Evolutionary conservation across 2,797 vertebrate species (phyloP).

Genomic region (Megaceryle alcyon): DNA sequence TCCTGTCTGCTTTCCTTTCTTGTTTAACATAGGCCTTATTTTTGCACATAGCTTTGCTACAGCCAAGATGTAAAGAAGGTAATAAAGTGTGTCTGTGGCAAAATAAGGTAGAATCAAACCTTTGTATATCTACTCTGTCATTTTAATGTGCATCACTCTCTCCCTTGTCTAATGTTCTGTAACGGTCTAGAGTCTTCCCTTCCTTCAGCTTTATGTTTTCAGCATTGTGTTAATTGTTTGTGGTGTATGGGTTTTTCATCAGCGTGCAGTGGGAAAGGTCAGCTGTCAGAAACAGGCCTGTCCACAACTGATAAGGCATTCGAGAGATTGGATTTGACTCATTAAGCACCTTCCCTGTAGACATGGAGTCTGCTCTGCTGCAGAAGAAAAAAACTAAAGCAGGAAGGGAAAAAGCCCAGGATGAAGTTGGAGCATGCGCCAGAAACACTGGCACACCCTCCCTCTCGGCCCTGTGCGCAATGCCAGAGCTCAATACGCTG

Average conservation of each 20-base stretch:
- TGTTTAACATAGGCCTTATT: neutral
- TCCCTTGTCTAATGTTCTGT: neutral
- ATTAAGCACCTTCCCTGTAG: conserved; percentile 64
- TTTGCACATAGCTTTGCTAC: conserved; percentile 26
- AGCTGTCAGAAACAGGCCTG: conserved; percentile 72
- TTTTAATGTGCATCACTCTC: conserved; percentile 1
- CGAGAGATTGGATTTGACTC: conserved; percentile 65
- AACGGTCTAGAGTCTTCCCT: neutral
- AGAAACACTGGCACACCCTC: neutral
- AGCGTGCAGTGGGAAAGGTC: conserved; percentile 64
- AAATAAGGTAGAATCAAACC: conserved; percentile 10
- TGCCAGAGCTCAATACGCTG: accelerated
- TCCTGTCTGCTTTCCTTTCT: neutral
- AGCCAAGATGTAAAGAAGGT: neutral
- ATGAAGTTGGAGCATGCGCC: neutral
- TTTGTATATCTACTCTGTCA: neutral
- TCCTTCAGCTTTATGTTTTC: neutral
- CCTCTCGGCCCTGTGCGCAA: accelerated
- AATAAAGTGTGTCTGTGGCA: neutral
- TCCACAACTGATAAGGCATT: conserved; percentile 70
- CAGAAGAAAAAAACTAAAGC: neutral
- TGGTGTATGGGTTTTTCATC: conserved; percentile 38
- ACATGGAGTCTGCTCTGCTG: conserved; percentile 20
- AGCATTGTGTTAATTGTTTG: conserved; percentile 68
- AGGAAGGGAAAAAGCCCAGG: neutral